Evolutionary conservation across 2,888 invertebrate species (phyloP).

Genomic region (Ormia ochracea): DNA sequence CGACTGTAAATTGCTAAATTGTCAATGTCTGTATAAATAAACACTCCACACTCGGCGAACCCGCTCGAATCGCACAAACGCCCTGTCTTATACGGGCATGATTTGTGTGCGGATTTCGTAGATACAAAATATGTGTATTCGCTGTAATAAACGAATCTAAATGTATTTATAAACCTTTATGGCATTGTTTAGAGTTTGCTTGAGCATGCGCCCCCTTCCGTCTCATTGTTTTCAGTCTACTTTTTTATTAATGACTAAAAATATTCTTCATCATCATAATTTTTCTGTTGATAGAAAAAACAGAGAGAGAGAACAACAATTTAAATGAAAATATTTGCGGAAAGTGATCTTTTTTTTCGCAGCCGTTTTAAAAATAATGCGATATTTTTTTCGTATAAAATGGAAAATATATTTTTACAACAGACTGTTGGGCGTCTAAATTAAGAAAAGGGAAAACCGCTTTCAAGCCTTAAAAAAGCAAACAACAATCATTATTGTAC

Average conservation of each 20-base stretch:
- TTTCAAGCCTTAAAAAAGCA: conserved; percentile 6
- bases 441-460: conserved; percentile 1
- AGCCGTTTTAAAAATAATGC: conserved; percentile 10
- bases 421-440: conserved; percentile 57
- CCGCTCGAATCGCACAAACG: conserved; percentile 4
- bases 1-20: conserved; percentile 58
- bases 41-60: conserved; percentile 9
- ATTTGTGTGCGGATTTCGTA: conserved; percentile 38
- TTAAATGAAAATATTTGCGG: conserved; percentile 37
- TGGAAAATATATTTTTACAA: conserved; percentile 19
- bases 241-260: conserved; percentile 57
- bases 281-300: conserved; percentile 20
- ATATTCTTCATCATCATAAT: conserved; percentile 44
- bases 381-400: conserved; percentile 38
- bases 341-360: conserved; percentile 43
- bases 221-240: conserved; percentile 45
- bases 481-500: background rate
- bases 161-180: conserved; percentile 56
- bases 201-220: conserved; percentile 10
- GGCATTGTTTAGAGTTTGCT: conserved; percentile 31
- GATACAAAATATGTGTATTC: conserved; percentile 29
- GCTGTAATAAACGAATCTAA: conserved; percentile 20
- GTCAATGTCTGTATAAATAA: conserved; percentile 55
- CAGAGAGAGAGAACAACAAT: background rate
- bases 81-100: background rate